phyloP scores from a whole-genome alignment of 1,140 invertebrate genomes.

The Drosophila sp. region DNA sequence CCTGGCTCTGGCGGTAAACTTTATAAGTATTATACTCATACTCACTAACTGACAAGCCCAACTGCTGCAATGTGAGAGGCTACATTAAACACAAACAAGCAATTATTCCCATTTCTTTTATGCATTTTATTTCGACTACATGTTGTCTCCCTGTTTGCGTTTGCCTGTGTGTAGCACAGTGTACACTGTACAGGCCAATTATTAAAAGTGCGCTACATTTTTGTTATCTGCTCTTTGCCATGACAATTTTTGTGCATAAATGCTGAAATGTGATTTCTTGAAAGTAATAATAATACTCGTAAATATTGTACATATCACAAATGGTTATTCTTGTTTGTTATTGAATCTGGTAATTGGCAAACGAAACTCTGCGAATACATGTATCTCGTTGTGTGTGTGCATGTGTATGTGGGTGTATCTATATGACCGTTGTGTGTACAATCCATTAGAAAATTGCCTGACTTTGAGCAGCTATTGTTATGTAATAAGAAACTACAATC shows the following conservation, averaged over 20 bases:
- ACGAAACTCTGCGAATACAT: conserved; percentile 5
- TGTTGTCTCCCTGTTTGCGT: conserved; percentile 4
- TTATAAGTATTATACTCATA: conserved; percentile 20
- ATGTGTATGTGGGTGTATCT: neutral
- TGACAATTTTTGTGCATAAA: conserved; percentile 20
- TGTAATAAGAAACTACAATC: neutral
- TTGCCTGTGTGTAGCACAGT: neutral
- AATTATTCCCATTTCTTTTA: conserved; percentile 63
- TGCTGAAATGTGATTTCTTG: conserved; percentile 28
- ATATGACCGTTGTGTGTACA: neutral
- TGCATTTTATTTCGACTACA: conserved; percentile 15
- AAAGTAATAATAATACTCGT: conserved; percentile 38
- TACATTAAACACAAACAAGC: conserved; percentile 71
- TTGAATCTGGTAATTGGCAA: conserved; percentile 38
- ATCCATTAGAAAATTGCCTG: conserved; percentile 36
- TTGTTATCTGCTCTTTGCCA: neutral
- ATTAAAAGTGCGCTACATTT: conserved; percentile 52
- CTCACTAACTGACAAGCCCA: conserved; percentile 36
- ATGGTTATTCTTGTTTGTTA: conserved; percentile 22
- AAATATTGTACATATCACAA: conserved; percentile 36
- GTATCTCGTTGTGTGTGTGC: neutral
- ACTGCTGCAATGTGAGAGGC: conserved; percentile 49
- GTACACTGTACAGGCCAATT: conserved; percentile 47
- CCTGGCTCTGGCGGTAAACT: conserved; percentile 59
- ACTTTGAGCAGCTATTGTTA: conserved; percentile 7